These are phyloP conservation scores for Cossypha heuglini DNA, from an alignment of 2,797 vertebrate genomes.

Conservation along the genomic window DNA sequence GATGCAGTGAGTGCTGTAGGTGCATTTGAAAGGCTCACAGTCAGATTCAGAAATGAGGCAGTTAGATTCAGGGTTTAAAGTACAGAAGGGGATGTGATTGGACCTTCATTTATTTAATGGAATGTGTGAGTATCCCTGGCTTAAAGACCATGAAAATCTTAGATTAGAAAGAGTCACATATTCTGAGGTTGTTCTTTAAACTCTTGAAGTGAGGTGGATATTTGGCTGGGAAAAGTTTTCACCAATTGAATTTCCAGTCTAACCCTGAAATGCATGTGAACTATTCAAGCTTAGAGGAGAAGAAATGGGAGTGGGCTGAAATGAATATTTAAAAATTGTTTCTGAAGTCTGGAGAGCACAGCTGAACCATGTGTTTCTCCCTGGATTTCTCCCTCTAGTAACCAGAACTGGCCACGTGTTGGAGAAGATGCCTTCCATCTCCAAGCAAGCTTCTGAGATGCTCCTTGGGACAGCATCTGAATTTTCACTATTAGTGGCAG, in stretches of 20 bases:
- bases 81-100: not conserved
- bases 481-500: not conserved
- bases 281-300: not conserved
- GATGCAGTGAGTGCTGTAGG: constrained; percentile 10
- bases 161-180: not conserved
- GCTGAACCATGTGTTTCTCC: accelerated
- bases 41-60: constrained; percentile 18
- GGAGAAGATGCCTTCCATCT: not conserved
- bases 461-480: not conserved
- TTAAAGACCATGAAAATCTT: not conserved
- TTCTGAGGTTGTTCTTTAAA: not conserved
- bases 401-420: too few species aligned
- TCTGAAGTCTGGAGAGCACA: not conserved
- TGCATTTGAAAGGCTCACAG: not conserved
- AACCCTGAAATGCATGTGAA: not conserved
- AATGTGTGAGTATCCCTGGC: not conserved
- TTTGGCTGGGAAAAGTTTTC: not conserved
- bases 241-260: not conserved
- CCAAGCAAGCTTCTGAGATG: not conserved
- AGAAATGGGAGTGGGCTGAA: not conserved
- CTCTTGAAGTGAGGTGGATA: not conserved
- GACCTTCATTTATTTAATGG: not conserved
- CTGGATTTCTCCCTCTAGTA: not conserved
- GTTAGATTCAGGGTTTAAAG: not conserved
- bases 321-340: not conserved